These are phyloP conservation scores for Solen grandis DNA, from an alignment of 1,140 invertebrate genomes.

Conservation along the genomic window DNA sequence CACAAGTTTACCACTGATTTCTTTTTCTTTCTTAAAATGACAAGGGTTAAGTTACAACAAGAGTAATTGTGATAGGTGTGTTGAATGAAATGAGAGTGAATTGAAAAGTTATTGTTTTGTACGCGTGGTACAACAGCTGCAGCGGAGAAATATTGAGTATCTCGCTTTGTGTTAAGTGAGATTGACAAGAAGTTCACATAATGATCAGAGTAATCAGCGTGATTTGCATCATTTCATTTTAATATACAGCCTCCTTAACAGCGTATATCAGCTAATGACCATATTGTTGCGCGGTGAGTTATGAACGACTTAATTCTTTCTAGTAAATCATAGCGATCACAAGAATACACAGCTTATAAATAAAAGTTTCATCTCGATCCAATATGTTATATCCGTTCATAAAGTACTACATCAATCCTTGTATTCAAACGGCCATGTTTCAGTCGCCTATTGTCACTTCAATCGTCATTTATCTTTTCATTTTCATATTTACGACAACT, in stretches of 20 bases:
- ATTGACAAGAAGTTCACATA: too few relatives aligned
- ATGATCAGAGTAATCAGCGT: too few relatives aligned
- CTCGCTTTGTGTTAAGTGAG: too few relatives aligned
- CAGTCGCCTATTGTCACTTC: conserved; percentile 45
- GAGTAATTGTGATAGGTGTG: too few relatives aligned
- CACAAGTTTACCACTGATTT: too few relatives aligned
- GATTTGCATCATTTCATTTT: not conserved
- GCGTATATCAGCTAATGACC: not conserved
- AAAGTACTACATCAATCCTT: not conserved
- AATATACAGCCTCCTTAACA: not conserved
- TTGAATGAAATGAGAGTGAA: too few relatives aligned
- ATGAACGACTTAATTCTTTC: not conserved
- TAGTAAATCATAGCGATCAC: not conserved
- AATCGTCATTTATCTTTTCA: conserved; percentile 52
- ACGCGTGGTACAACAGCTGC: not conserved
- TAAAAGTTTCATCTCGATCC: not conserved
- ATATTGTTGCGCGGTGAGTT: not conserved
- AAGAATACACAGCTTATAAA: not conserved
- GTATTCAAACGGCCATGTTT: conserved; percentile 31
- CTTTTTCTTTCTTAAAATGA: too few relatives aligned
- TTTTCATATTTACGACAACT: conserved; percentile 51
- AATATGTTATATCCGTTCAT: not conserved
- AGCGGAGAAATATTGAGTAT: too few relatives aligned
- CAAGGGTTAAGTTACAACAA: too few relatives aligned
- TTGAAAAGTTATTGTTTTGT: not conserved